These are phyloP conservation scores for Lepidurus apus DNA, from an alignment of 1,140 invertebrate genomes.

Conservation along the genomic window DNA sequence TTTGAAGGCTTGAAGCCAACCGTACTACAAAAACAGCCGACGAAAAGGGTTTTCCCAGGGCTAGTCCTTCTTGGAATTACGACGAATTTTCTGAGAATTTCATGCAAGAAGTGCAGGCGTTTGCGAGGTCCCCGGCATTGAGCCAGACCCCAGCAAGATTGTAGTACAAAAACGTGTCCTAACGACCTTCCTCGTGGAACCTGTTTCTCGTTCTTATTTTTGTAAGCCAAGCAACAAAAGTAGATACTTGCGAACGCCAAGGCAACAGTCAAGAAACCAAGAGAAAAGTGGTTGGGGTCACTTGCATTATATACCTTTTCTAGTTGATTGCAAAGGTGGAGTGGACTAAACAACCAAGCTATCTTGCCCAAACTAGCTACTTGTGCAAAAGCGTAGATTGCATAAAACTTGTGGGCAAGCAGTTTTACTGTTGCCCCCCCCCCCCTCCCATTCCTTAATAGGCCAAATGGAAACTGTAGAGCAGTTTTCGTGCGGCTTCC, in stretches of 20 bases:
- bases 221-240: not conserved
- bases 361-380: not conserved
- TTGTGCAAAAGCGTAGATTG: not conserved
- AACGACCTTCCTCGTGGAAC: slow-evolving; percentile 7
- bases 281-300: not conserved
- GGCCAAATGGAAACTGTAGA: not conserved
- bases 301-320: not conserved
- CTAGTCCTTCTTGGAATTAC: not conserved
- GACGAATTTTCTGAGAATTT: not conserved
- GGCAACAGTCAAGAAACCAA: not conserved
- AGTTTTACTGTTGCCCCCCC: not conserved
- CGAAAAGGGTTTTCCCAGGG: not conserved
- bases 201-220: not conserved
- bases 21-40: not conserved
- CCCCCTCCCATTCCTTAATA: not conserved
- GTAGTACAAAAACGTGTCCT: slow-evolving; percentile 21
- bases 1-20: not conserved
- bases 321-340: not conserved
- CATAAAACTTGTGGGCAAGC: not conserved
- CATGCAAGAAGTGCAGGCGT: not conserved
- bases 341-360: not conserved
- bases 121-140: slow-evolving; percentile 3
- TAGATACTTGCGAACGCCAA: not conserved
- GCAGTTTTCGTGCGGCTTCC: not conserved
- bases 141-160: not conserved